Conservation (phyloP, 2,888 invertebrate species). For the Andricus quercusramuli region DNA sequence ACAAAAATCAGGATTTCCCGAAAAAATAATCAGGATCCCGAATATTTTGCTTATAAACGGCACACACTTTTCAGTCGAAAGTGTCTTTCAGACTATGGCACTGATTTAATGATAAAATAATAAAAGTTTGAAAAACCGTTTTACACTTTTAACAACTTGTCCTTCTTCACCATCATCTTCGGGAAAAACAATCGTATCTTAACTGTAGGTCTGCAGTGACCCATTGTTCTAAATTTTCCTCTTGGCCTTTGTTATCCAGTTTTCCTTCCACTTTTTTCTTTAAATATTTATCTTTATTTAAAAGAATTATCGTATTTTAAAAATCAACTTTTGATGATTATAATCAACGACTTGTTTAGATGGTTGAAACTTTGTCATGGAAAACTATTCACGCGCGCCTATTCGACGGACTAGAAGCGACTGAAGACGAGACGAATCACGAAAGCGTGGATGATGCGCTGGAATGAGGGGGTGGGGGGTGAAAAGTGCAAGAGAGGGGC, state of each 20-base stretch:
- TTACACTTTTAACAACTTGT: slow-evolving; percentile 59
- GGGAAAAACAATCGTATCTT: slow-evolving; percentile 63
- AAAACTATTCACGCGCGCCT: slow-evolving; percentile 41
- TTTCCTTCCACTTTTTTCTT: background rate
- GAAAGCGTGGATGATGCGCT: slow-evolving; percentile 56
- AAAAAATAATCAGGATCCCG: background rate
- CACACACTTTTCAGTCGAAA: background rate
- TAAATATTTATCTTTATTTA: background rate
- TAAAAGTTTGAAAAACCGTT: background rate
- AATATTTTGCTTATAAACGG: background rate
- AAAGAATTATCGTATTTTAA: background rate
- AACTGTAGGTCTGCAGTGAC: slow-evolving; percentile 60
- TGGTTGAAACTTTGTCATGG: slow-evolving; percentile 24
- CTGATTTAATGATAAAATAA: background rate
- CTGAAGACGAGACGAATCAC: slow-evolving; percentile 58
- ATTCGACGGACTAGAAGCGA: slow-evolving; percentile 61
- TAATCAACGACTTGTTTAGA: slow-evolving; percentile 18
- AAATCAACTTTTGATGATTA: background rate
- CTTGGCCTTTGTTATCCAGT: background rate
- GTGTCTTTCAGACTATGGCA: background rate
- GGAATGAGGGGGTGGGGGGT: slow-evolving; percentile 49
- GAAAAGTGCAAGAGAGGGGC: slow-evolving; percentile 42
- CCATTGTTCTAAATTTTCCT: slow-evolving; percentile 59
- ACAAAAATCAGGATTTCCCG: background rate
- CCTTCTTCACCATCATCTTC: slow-evolving; percentile 63